Percentiles rank a stretch among this genome's conserved stretches.
Evolutionary conservation across 2,113 vertebrate species (phyloP).

Genomic region (Peromyscus californicus): DNA sequence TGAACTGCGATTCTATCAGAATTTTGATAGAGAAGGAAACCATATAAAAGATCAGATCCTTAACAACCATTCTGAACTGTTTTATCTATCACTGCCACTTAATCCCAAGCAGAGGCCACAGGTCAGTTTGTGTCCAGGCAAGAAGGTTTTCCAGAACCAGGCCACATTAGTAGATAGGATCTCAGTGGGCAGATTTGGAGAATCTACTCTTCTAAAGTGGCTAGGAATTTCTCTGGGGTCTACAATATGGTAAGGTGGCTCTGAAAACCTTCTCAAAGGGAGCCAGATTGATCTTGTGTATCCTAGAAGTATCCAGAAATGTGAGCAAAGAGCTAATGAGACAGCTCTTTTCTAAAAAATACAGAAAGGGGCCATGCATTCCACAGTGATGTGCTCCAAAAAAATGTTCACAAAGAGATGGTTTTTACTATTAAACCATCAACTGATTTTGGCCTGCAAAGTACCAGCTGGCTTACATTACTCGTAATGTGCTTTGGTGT

Average conservation of each 20-base stretch:
- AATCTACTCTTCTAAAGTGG: not conserved
- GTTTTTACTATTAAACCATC: slow-evolving; percentile 85
- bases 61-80: not conserved
- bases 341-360: slow-evolving; percentile 61
- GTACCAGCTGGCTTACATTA: slow-evolving; percentile 83
- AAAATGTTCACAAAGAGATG: slow-evolving; percentile 83
- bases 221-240: not conserved
- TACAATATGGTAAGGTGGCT: slow-evolving; percentile 15
- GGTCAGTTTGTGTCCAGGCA: not conserved
- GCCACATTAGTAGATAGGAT: not conserved
- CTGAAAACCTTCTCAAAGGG: slow-evolving; percentile 15
- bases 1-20: not conserved
- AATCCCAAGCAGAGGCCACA: not conserved
- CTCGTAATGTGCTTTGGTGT: slow-evolving; percentile 82
- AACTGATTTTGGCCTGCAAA: slow-evolving; percentile 78
- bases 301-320: slow-evolving; percentile 55
- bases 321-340: slow-evolving; percentile 65
- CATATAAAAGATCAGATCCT: not conserved
- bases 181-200: slow-evolving; percentile 8
- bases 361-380: slow-evolving; percentile 75
- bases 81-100: not conserved
- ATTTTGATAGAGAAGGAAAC: slow-evolving; percentile 1
- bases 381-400: slow-evolving; percentile 79
- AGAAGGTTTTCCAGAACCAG: not conserved
- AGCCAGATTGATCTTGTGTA: not conserved